Evolutionary conservation across 2,113 vertebrate species (phyloP).

Genomic region (Bucco capensis): DNA sequence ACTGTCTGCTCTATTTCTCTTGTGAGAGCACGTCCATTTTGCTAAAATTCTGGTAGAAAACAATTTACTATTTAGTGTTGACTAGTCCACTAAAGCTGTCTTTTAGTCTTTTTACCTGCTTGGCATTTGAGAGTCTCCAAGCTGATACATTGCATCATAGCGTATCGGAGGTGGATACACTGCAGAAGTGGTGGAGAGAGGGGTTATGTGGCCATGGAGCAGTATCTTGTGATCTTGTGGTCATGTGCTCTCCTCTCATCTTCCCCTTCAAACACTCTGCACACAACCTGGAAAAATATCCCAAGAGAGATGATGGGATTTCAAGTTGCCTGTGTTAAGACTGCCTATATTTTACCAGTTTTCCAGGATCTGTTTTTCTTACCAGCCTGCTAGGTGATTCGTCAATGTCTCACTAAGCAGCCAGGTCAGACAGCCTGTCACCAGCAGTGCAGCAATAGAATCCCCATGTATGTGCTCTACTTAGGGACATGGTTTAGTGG

Average conservation of each 20-base stretch:
- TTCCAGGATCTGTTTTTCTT: neutral
- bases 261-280: neutral
- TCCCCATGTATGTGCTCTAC: too few relatives aligned
- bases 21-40: neutral
- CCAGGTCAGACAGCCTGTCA: neutral
- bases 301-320: neutral
- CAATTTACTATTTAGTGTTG: neutral
- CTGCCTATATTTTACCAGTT: neutral
- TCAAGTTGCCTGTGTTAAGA: neutral
- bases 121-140: neutral
- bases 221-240: neutral
- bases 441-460: neutral
- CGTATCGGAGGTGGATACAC: neutral
- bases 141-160: rapidly evolving
- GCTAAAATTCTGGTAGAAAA: neutral
- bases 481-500: too few relatives aligned
- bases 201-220: neutral
- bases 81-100: neutral
- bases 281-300: neutral
- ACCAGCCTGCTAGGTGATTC: neutral
- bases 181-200: neutral
- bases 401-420: neutral
- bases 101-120: neutral
- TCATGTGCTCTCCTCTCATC: neutral
- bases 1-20: neutral